A percentile compares a stretch with the other conserved stretches of the same genome.
Evolutionary conservation across 2,888 invertebrate species (phyloP).

Genomic region (Corythucha ciliata): DNA sequence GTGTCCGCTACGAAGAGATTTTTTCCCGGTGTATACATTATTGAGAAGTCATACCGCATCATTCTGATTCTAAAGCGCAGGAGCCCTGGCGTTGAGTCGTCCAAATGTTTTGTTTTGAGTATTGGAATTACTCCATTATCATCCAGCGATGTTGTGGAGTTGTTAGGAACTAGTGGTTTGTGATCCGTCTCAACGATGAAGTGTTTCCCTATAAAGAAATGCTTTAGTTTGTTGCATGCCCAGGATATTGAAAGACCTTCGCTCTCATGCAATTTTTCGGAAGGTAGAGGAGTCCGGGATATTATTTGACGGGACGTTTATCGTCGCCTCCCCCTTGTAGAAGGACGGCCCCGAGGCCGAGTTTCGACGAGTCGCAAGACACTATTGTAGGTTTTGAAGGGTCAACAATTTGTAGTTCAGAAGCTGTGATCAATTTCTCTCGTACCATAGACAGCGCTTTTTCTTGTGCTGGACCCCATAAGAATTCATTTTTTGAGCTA

Average conservation of each 20-base stretch:
- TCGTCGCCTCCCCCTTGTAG: conserved; percentile 4
- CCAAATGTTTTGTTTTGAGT: conserved; percentile 1
- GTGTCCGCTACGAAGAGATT: background rate
- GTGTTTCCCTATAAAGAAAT: background rate
- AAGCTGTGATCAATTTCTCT: conserved; percentile 1
- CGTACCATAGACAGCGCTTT: conserved; percentile 14
- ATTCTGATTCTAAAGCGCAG: conserved; percentile 11
- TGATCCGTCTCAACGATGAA: background rate
- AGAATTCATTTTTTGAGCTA: conserved; percentile 18
- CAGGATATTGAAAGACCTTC: too few relatives aligned
- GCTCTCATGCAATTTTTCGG: too few relatives aligned
- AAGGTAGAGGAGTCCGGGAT: conserved; percentile 4
- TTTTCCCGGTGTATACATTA: conserved; percentile 9
- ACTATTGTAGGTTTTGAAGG: conserved; percentile 6
- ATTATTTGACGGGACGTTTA: conserved; percentile 1
- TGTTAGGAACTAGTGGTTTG: background rate
- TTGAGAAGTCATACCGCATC: conserved; percentile 1
- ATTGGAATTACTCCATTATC: too few relatives aligned
- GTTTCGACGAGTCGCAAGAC: conserved; percentile 1
- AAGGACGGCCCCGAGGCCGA: conserved; percentile 6
- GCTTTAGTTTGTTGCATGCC: background rate
- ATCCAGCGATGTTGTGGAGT: too few relatives aligned
- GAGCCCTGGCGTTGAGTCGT: conserved; percentile 2
- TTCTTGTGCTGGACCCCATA: conserved; percentile 13
- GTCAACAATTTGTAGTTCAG: too few relatives aligned